Conservation (phyloP, 2,113 vertebrate genomes). For the Tinamus guttatus region DNA sequence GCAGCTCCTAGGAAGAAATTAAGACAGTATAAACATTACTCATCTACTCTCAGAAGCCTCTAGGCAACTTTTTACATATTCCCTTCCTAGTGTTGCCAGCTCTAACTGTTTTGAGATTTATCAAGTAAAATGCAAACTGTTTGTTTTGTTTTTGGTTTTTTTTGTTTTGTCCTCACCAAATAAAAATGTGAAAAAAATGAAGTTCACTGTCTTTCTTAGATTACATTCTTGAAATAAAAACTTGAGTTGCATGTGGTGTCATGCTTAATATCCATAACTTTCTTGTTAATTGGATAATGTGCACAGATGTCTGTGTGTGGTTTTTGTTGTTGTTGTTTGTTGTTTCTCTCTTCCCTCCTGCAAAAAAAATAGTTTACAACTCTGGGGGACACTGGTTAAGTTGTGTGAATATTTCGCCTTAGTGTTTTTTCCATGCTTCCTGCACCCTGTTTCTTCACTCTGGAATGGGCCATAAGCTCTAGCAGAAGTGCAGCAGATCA, state of each 20-base stretch:
- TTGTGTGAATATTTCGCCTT: background rate
- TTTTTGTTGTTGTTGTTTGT: background rate
- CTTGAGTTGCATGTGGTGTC: background rate
- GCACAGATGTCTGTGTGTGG: background rate
- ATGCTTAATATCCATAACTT: background rate
- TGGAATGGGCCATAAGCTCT: background rate
- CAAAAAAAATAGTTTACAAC: background rate
- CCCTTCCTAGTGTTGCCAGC: background rate
- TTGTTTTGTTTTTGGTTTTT: too few species aligned
- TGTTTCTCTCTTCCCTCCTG: fast-evolving
- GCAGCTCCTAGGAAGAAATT: background rate
- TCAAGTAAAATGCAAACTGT: background rate
- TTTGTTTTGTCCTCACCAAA: background rate
- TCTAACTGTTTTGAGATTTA: background rate
- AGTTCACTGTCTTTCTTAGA: background rate
- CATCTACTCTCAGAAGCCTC: background rate
- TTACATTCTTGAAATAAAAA: background rate
- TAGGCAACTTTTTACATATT: background rate
- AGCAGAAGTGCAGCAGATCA: background rate
- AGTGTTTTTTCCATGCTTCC: background rate
- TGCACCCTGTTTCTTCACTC: fast-evolving
- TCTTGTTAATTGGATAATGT: background rate
- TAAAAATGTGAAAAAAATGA: background rate
- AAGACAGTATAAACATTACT: background rate
- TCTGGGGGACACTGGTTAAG: background rate